These are phyloP conservation scores for Aplodontia rufa DNA, from an alignment of 2,113 vertebrate genomes.

Conservation along the genomic window DNA sequence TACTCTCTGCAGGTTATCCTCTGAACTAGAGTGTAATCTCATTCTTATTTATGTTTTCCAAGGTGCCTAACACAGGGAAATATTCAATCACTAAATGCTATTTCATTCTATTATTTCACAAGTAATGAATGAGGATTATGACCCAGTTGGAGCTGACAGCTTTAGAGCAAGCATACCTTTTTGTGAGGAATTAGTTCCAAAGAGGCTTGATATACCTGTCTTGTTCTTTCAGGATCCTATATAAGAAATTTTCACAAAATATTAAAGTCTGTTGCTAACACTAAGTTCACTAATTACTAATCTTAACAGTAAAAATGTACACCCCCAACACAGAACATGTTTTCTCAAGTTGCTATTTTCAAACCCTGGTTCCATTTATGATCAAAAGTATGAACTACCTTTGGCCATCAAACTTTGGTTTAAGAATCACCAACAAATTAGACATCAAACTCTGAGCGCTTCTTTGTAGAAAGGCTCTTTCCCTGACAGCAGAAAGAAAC, in stretches of 20 bases:
- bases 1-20: background rate
- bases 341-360: conserved; percentile 25
- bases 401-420: conserved; percentile 10
- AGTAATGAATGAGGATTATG: background rate
- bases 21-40: background rate
- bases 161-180: conserved; percentile 88
- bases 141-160: background rate
- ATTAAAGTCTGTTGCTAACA: background rate
- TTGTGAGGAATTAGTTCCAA: conserved; percentile 97
- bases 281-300: background rate
- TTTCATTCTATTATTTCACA: background rate
- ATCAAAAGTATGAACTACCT: background rate
- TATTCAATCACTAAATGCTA: background rate
- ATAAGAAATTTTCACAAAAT: conserved; percentile 46
- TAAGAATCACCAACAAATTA: conserved; percentile 42
- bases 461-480: conserved; percentile 34
- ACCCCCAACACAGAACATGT: background rate
- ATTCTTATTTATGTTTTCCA: background rate
- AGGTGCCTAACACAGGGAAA: background rate
- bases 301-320: background rate
- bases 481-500: conserved; percentile 26
- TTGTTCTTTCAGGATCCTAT: conserved; percentile 94
- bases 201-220: conserved; percentile 96
- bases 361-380: conserved; percentile 31
- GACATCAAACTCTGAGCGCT: background rate